Base-by-base conservation (phyloP, 1,140 invertebrate species). In the Bombus difficillimus region DNA sequence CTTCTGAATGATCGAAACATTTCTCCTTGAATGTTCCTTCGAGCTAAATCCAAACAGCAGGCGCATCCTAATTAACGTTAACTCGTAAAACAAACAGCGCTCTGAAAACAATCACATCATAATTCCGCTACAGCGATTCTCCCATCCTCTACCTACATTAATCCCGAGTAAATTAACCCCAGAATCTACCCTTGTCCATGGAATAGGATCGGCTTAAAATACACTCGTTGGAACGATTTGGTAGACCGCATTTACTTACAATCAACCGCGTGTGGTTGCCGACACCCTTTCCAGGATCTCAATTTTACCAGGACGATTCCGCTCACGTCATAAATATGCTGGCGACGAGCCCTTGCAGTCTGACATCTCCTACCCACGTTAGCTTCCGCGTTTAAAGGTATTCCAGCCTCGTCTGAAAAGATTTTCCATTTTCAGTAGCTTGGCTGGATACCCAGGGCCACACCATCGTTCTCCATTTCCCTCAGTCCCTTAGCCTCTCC, bases 291-390 rank as follows among this genome's bases (percentile, higher is more conserved):
- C 12, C 74, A 62, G 13, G 28, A 59, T 47, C 41, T 28, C 68
- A 57, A n/a, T 62, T 64, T 37, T 39, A 68, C 53, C 62, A 57
- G 37, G 34, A 32, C 74, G 62, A 72, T 43, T 34, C 81, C 37
- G 34, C 43, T 84, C 10, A 4, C 53, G 37, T n/a, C 15, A 73
- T 89, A 89, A 88, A 85, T 88, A 81, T 69, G 39, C 57, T 75
- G n/a, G 37, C 15, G 22, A 37, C 68, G 83, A 68, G 28, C 13
- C 59, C 47, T 83, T 77, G 77, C 64, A 41, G 39, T 28, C 41
- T 76, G 77, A 87, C 66, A 47, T 59, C 22, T 18, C 77, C 39
- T 59, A 80, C 43, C 57, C 53, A 43, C 53, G 68, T 68, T 64
- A 69, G 32, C 59, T 80, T 28, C n/a, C 47, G 18, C 41, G 53